These are phyloP conservation scores for Sebastiscus albofasciatus DNA, from an alignment of 2,797 vertebrate species.

Conservation along the genomic window DNA sequence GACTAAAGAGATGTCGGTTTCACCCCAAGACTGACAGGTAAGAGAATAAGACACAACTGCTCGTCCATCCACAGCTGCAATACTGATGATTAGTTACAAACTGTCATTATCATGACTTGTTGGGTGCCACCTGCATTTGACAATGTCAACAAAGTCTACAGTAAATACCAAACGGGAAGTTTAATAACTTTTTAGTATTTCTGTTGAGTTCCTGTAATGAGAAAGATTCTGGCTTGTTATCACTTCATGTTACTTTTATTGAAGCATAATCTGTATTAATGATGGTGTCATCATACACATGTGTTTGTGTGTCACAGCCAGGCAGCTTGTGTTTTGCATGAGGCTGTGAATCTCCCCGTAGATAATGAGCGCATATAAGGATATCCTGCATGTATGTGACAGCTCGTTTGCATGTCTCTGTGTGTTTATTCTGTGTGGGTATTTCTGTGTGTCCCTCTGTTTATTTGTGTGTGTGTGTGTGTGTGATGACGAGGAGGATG, in stretches of 20 bases:
- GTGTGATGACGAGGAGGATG: not conserved
- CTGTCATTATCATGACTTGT: not conserved
- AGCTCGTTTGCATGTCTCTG: constrained; percentile 10
- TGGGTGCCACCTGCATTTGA: not conserved
- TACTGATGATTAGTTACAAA: no score
- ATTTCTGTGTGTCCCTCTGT: not conserved
- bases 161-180: not conserved
- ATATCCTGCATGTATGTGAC: constrained; percentile 2
- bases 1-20: not conserved
- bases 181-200: not conserved
- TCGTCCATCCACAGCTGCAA: not conserved
- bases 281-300: not conserved
- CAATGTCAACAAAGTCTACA: not conserved
- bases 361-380: constrained; percentile 8
- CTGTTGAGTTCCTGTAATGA: not conserved
- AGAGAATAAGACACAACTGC: not conserved
- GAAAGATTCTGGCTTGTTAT: not conserved
- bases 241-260: not conserved
- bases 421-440: not conserved
- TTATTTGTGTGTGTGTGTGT: not conserved
- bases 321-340: not conserved
- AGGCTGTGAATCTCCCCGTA: not conserved
- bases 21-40: no score
- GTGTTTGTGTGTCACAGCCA: not conserved
- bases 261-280: not conserved